Evolutionary conservation across 2,797 vertebrate species (phyloP), one percentile per base, ranked within the genome.

Genomic region (Calcarius lapponicus): DNA sequence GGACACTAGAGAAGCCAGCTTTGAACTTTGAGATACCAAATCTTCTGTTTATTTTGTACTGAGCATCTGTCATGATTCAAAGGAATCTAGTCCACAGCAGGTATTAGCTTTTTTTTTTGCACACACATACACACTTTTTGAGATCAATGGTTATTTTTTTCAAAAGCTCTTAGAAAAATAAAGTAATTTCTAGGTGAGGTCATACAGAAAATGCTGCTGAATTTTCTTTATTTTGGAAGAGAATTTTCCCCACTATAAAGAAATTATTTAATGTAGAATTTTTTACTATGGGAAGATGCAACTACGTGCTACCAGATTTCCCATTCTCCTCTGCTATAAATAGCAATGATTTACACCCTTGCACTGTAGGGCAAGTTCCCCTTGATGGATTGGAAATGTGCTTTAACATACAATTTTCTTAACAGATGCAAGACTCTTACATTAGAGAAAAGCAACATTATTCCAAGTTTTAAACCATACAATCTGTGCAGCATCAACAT

Each of bases 71-170:
- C 24, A 5, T 5, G 10, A 76, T 54, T 82, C 47, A n/a, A 70
- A 81, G 17, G 7, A 70, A 54, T 62, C 31, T 15, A 47, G 42
- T 8, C 6, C 56, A 62, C 31, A 42, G 57, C 34, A 78, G 8
- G 17, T 22, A 47, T 18, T 15, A 48, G 40, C 31, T 34, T 43
- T 48, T 42, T 66, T 17, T 74, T 71, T 20, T 45, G n/a, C 48
- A 84, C 1, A 1, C 25, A 80, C 11, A 47, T 6, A 48, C 2
- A 10, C 8, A 3, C 2, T n/a, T 72, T 18, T 29, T 22, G 45
- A 81, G 10, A 11, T 43, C 21, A 31, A 34, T 2, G 6, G 6
- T 3, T 0, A 9, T 56, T 75, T 67, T 70, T 47, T 66, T 29
- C 6, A 64, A 82, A 76, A 51, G 25, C 3, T 42, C 17, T 48